phyloP scores from a whole-genome alignment of 2,888 invertebrate species.

The Nymphalis polychloros region DNA sequence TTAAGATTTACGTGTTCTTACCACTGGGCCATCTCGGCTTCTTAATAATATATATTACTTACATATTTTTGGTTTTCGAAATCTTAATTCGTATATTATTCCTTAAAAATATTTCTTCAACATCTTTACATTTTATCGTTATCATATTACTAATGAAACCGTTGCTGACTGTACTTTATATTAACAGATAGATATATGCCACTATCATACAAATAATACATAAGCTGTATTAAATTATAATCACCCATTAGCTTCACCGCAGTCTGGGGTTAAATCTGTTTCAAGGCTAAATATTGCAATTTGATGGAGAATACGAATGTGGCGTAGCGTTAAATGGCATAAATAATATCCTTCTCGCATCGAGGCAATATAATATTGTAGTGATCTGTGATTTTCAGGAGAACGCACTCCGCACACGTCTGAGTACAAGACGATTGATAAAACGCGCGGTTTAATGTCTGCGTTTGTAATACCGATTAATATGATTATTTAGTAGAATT shows the following conservation, averaged over 20 bases:
- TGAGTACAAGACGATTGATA: too few relatives aligned
- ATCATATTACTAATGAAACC: neutral
- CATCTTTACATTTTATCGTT: too few relatives aligned
- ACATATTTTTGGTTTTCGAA: too few relatives aligned
- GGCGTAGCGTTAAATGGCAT: conserved; percentile 6
- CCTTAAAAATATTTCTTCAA: too few relatives aligned
- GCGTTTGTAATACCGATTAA: too few relatives aligned
- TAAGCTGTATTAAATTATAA: conserved; percentile 21
- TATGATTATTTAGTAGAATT: too few relatives aligned
- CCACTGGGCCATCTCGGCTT: too few relatives aligned
- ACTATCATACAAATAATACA: conserved; percentile 16
- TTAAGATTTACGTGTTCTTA: too few relatives aligned
- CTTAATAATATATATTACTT: too few relatives aligned
- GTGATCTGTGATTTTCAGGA: conserved; percentile 13
- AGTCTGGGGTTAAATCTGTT: conserved; percentile 22
- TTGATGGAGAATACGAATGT: conserved; percentile 15
- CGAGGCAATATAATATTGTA: conserved; percentile 6
- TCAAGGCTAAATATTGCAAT: conserved; percentile 30
- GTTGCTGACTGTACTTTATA: neutral
- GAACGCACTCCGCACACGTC: neutral
- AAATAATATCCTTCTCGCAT: conserved; percentile 8
- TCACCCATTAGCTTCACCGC: conserved; percentile 27
- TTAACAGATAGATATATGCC: conserved; percentile 5
- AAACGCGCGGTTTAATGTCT: neutral
- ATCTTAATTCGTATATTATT: too few relatives aligned